Evolutionary conservation across 2,888 invertebrate species (phyloP).

Genomic region (Amblyjoppa proteus): DNA sequence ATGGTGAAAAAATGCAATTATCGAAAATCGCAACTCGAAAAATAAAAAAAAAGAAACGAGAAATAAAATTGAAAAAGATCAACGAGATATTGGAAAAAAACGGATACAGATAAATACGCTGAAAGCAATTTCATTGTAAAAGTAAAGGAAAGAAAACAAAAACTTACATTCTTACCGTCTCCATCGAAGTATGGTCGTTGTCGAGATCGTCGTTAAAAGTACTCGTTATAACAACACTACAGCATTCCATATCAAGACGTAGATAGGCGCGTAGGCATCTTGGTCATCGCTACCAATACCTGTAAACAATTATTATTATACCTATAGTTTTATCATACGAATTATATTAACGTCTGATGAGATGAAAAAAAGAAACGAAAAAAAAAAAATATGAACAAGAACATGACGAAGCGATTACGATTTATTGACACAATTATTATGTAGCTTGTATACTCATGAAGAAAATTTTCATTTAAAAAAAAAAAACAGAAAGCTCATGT

Average conservation of each 20-base stretch:
- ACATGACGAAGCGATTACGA: conserved; percentile 45
- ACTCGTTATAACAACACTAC: conserved; percentile 58
- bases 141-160: not conserved
- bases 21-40: conserved; percentile 21
- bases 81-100: not conserved
- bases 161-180: conserved; percentile 41
- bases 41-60: conserved; percentile 4
- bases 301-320: conserved; percentile 60
- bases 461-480: conserved; percentile 58
- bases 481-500: conserved; percentile 46
- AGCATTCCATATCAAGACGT: conserved; percentile 68
- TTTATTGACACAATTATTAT: conserved; percentile 61
- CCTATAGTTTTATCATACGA: conserved; percentile 65
- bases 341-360: conserved; percentile 36
- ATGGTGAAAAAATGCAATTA: not conserved
- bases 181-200: conserved; percentile 57
- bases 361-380: conserved; percentile 24
- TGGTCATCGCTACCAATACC: conserved; percentile 60
- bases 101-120: not conserved
- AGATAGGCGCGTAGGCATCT: conserved; percentile 62
- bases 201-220: conserved; percentile 47
- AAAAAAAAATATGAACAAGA: conserved; percentile 16
- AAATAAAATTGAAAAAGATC: not conserved
- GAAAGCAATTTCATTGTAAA: conserved; percentile 4
- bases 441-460: conserved; percentile 64